Conservation (phyloP, 64 coral and sea anemone genomes). For the Montipora capricornis region DNA sequence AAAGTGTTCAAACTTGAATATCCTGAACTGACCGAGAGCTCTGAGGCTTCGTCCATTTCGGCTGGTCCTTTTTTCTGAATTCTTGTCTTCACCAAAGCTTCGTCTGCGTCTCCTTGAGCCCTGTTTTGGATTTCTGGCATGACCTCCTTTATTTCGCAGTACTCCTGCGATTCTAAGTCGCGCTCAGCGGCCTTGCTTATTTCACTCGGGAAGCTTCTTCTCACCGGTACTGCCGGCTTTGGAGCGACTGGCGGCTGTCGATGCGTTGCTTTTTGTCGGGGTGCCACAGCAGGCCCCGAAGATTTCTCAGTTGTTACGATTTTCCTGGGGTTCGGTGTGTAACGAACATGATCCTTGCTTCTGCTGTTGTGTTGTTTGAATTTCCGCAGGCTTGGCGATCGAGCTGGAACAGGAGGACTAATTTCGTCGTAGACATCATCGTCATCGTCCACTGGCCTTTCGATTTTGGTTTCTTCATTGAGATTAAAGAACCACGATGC, state of each 20-base stretch:
- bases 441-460: neutral
- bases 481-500: conserved; percentile 18
- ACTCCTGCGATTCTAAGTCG: neutral
- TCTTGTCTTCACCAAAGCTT: neutral
- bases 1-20: neutral
- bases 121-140: neutral
- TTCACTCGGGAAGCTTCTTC: too few species aligned
- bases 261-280: neutral
- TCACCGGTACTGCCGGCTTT: neutral
- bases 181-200: too few species aligned
- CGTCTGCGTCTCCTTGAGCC: neutral
- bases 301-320: neutral
- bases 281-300: neutral
- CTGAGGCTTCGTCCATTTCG: neutral
- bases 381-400: neutral
- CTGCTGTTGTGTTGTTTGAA: neutral
- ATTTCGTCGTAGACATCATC: neutral
- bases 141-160: neutral
- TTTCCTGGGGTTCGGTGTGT: neutral
- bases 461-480: neutral
- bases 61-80: neutral
- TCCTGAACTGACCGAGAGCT: neutral
- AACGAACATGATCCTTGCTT: neutral
- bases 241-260: neutral
- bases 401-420: neutral